Evolutionary conservation across 2,113 vertebrate species (phyloP).

Genomic region (Micromys minutus): DNA sequence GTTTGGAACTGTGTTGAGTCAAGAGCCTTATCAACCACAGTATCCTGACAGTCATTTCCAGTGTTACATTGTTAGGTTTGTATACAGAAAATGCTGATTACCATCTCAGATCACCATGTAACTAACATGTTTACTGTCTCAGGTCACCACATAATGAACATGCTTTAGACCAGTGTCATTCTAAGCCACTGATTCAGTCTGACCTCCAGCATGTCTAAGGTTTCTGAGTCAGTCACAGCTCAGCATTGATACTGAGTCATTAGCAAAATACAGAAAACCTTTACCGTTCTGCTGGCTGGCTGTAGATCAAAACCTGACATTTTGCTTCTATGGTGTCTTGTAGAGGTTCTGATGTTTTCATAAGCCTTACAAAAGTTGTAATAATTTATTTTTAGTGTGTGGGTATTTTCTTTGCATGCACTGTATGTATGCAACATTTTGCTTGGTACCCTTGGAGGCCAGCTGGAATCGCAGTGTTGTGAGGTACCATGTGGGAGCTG

Average conservation of each 20-base stretch:
- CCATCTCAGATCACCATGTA: background rate
- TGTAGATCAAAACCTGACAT: background rate
- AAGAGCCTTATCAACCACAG: conserved; percentile 94
- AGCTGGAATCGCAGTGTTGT: background rate
- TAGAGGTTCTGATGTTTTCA: background rate
- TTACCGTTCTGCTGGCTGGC: background rate
- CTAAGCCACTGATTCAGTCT: background rate
- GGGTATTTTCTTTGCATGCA: background rate
- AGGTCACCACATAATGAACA: background rate
- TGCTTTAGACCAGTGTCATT: background rate
- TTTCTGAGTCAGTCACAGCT: background rate
- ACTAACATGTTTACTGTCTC: background rate
- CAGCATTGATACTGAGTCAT: background rate
- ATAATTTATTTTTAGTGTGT: background rate
- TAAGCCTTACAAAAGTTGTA: background rate
- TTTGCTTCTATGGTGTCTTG: background rate
- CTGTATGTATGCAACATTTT: background rate
- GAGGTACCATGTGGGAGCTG: background rate
- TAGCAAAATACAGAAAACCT: background rate
- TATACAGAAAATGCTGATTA: conserved; percentile 48
- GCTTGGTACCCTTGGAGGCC: background rate
- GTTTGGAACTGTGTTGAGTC: conserved; percentile 96
- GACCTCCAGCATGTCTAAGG: background rate
- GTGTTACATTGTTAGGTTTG: conserved; percentile 97
- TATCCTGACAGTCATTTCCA: conserved; percentile 98